Conservation (phyloP, 1,140 invertebrate genomes). For the Melitaea cinxia region DNA sequence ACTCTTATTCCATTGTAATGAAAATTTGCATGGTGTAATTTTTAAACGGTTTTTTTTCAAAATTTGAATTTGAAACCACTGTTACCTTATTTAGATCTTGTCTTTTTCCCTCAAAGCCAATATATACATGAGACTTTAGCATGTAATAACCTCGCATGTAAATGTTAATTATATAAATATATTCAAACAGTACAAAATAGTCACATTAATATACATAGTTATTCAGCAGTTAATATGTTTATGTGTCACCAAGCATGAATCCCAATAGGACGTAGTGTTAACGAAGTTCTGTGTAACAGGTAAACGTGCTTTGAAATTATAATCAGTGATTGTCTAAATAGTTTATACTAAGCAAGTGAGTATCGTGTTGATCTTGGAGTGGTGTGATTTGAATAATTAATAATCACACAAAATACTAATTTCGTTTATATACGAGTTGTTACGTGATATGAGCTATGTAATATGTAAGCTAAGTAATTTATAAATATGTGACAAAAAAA, state of each 20-base stretch:
- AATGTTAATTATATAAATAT: neutral
- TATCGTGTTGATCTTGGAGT: conserved; percentile 6
- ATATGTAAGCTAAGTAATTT: too few species aligned
- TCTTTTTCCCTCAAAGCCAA: too few species aligned
- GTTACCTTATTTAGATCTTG: too few species aligned
- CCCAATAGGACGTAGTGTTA: conserved; percentile 56
- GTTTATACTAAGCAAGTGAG: conserved; percentile 11
- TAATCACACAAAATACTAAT: conserved; percentile 3
- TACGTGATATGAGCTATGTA: neutral
- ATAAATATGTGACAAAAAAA: too few species aligned
- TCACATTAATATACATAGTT: conserved; percentile 15
- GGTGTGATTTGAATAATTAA: conserved; percentile 9
- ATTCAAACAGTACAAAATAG: neutral
- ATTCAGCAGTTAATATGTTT: conserved; percentile 56
- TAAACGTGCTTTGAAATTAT: conserved; percentile 58
- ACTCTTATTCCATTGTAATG: too few species aligned
- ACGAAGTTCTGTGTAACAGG: conserved; percentile 63
- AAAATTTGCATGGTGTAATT: too few species aligned
- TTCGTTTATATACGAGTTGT: neutral
- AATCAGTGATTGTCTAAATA: conserved; percentile 39
- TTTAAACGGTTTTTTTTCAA: too few species aligned
- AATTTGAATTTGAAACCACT: too few species aligned
- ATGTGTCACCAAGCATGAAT: conserved; percentile 54
- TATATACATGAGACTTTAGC: too few species aligned
- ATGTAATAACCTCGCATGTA: too few species aligned